phyloP scores from a whole-genome alignment of 92 coral and sea anemone species.

The Umimayanthus kanabou region DNA sequence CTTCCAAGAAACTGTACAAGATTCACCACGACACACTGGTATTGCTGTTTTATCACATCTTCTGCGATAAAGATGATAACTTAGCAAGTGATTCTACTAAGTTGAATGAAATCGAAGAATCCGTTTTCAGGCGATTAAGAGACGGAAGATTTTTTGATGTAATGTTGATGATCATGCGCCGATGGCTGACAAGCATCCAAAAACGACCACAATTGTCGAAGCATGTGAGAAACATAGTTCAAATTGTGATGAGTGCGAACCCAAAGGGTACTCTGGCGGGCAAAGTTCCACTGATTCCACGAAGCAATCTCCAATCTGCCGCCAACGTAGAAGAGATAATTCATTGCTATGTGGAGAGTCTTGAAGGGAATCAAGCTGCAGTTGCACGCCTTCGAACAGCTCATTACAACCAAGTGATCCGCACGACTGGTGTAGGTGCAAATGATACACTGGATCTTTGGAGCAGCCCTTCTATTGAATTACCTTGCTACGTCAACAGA shows the following conservation, averaged over 20 bases:
- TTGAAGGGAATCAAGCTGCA: slow-evolving; percentile 59
- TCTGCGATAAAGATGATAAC: slow-evolving; percentile 25
- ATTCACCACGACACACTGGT: slow-evolving; percentile 40
- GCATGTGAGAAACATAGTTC: slow-evolving; percentile 21
- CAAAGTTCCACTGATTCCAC: slow-evolving; percentile 4
- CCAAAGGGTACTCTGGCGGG: not conserved
- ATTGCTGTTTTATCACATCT: slow-evolving; percentile 44
- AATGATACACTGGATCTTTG: slow-evolving; percentile 49
- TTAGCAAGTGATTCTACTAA: not conserved
- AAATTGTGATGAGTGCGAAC: not conserved
- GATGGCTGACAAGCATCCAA: slow-evolving; percentile 9
- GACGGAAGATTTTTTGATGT: not conserved
- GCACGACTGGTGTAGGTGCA: not conserved
- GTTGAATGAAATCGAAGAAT: not conserved
- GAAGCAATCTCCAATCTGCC: not conserved
- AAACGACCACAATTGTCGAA: not conserved
- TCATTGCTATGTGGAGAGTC: slow-evolving; percentile 34
- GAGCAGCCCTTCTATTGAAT: slow-evolving; percentile 53
- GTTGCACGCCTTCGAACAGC: slow-evolving; percentile 61
- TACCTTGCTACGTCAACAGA: slow-evolving; percentile 44
- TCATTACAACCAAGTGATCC: slow-evolving; percentile 51
- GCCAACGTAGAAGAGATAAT: slow-evolving; percentile 15
- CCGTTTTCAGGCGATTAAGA: not conserved
- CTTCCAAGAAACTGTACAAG: slow-evolving; percentile 43
- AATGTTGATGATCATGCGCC: not conserved